phyloP scores from a whole-genome alignment of 1,140 invertebrate genomes.

The Solenopsis fugax region DNA sequence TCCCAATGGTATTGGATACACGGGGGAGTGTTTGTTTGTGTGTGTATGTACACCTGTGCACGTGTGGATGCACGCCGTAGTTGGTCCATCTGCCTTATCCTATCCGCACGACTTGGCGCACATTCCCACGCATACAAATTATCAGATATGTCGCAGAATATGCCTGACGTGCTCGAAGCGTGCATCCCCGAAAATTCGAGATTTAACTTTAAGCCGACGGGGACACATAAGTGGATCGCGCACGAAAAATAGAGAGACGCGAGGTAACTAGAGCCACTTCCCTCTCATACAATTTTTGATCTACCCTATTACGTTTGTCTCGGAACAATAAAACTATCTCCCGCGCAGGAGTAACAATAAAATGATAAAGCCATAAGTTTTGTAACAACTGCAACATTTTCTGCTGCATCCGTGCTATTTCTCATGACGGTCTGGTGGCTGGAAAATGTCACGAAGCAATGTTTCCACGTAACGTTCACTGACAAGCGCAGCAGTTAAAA shows the following conservation, averaged over 20 bases:
- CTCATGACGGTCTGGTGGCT: slow-evolving; percentile 60
- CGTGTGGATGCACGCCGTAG: neutral
- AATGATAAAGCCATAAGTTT: slow-evolving; percentile 44
- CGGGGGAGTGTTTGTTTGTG: neutral
- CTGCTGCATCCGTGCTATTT: slow-evolving; percentile 65
- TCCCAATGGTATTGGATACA: slow-evolving; percentile 7
- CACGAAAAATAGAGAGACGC: neutral
- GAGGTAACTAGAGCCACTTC: neutral
- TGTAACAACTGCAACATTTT: slow-evolving; percentile 47
- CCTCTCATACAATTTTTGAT: neutral
- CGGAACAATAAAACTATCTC: slow-evolving; percentile 15
- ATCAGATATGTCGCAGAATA: slow-evolving; percentile 22
- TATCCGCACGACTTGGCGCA: slow-evolving; percentile 3
- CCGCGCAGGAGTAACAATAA: slow-evolving; percentile 7
- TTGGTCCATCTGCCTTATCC: slow-evolving; percentile 28
- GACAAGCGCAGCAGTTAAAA: slow-evolving; percentile 63
- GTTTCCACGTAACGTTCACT: slow-evolving; percentile 52
- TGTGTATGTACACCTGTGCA: neutral
- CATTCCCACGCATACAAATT: slow-evolving; percentile 44
- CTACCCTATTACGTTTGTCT: neutral
- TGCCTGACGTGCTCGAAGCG: neutral
- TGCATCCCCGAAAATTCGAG: neutral
- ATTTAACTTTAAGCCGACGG: neutral
- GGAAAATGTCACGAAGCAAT: slow-evolving; percentile 58
- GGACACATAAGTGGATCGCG: neutral